These are phyloP conservation scores for Montipora sp. DNA, from an alignment of 64 coral and sea anemone species.

Conservation along the genomic window DNA sequence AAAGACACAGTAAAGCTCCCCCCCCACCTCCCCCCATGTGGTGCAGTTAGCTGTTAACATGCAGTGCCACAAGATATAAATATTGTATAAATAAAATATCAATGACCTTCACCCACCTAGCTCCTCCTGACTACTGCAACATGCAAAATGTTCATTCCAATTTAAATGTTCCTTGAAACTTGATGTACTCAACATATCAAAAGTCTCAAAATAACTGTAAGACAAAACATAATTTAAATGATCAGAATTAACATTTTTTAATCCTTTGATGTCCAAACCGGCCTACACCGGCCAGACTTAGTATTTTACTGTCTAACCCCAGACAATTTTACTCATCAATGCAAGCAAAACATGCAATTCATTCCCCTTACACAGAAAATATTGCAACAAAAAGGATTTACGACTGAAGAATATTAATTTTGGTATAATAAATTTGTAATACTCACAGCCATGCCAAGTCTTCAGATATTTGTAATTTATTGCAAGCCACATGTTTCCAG, in stretches of 20 bases:
- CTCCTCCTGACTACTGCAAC: constrained; percentile 71
- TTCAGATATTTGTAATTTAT: constrained; percentile 88
- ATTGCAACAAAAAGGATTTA: not conserved
- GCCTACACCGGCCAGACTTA: too few relatives aligned
- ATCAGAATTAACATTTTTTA: not conserved
- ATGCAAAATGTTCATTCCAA: constrained; percentile 73
- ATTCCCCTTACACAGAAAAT: not conserved
- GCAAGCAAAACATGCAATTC: too few relatives aligned
- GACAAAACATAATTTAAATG: not conserved
- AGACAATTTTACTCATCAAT: too few relatives aligned
- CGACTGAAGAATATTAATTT: too few relatives aligned
- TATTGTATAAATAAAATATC: too few relatives aligned
- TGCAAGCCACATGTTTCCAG: constrained; percentile 96
- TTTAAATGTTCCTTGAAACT: constrained; percentile 79
- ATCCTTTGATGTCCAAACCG: not conserved
- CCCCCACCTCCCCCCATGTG: too few relatives aligned
- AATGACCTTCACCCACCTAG: constrained; percentile 39
- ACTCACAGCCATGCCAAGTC: constrained; percentile 99
- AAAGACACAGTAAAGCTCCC: too few relatives aligned
- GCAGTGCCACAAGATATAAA: too few relatives aligned
- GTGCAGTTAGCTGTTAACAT: too few relatives aligned
- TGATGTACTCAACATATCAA: constrained; percentile 93
- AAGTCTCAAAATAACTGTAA: constrained; percentile 96
- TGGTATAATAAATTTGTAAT: not conserved
- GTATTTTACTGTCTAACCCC: too few relatives aligned